Base-by-base conservation (phyloP, 2,888 invertebrate species). In the Diarsia dahlii region DNA sequence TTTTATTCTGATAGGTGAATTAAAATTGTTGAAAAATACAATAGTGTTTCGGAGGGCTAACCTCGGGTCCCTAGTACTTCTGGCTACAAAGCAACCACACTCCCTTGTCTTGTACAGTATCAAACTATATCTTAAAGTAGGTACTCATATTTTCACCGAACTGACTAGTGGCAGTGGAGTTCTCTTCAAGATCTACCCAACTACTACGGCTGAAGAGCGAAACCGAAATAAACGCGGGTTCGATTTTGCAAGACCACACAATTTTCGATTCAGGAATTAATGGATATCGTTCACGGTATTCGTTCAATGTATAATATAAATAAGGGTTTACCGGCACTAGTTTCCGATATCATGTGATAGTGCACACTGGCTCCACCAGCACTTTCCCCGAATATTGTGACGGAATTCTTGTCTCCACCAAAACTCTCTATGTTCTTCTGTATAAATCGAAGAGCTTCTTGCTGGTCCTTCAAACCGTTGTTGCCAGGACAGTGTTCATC, bases 341-440 rank as follows among this genome's bases (percentile, higher is more conserved):
- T 93, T 56, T 97, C 94, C n/a, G 97, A 98, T 62, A 98, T 93
- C 97, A 98, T 98, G 82, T 98, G 98, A 80, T 97, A 98, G 60
- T 98, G 97, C 1, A 97, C 97, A 86, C 97, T 97, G 1, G 97
- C 97, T 0, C 97, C 98, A 6, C 98, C 98, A 0, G 98, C 98
- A 88, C 98, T 98, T 88, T 98, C 97, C 0, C 98, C 98, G 82
- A 98, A 98, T 71, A 98, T 94, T 0, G 98, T 98, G 0, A 98
- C 97, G 12, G 97, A 97, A 45, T 97, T 91, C 1, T 97, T 97
- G 91, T 98, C 97, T 0, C 98, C 98, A 0, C 97, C 97, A 78
- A 98, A 98, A 39, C 94, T 92, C 60, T 93, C 95, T 46, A 98
- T 97, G 78, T 97, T 97, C 75, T 97, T 96, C 78, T 97, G 97